Base-by-base conservation (phyloP, 2,113 vertebrate genomes). In the Salvelinus sp. region DNA sequence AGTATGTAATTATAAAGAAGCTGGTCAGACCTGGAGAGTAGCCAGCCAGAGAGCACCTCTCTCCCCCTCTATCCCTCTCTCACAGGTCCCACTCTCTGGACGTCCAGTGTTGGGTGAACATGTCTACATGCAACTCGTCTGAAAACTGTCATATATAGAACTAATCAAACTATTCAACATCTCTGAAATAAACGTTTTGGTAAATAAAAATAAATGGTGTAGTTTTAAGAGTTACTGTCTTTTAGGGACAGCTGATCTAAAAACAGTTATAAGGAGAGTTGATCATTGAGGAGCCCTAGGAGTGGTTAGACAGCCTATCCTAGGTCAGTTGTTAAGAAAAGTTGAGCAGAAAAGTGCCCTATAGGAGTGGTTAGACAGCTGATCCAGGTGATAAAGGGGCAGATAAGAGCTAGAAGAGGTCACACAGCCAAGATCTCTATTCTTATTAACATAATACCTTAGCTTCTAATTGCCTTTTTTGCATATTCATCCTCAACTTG, bases 1-100 rank as follows among this genome's bases (percentile, higher is more conserved):
- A 67, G 58, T 67, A 68, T 12, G 28, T 68, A 68, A 68, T 68
- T 68, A 68, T 7, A 68, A 68, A 68, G 65, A 62, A 16, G 27
- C 65, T 20, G 28, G 28, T 20, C 65, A 30, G 28, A 30, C 14
- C 28, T 38, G 65, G 28, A 38, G 65, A 38, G 28, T 33, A 67
- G 65, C 65, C 65, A 67, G 18, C 3, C 16, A 18, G 25, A 67
- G 65, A 6, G 28, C 16, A 28, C 65, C 16, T 33, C 27, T 67
- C 65, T 67, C 28, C 16, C 28, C 65, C 65, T 67, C 27, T 67
- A 25, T 33, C 30, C 65, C 28, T 28, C 65, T 38, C 27, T 30
- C 30, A 30, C 27, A 27, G 30, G 65, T 33, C 65, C 6, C 38
- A 18, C 16, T 57, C 54, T 20, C 54, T 57, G 54, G 54, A 57